These are phyloP conservation scores for Phenganax marumi DNA, from an alignment of 92 coral and sea anemone species.

Conservation along the genomic window DNA sequence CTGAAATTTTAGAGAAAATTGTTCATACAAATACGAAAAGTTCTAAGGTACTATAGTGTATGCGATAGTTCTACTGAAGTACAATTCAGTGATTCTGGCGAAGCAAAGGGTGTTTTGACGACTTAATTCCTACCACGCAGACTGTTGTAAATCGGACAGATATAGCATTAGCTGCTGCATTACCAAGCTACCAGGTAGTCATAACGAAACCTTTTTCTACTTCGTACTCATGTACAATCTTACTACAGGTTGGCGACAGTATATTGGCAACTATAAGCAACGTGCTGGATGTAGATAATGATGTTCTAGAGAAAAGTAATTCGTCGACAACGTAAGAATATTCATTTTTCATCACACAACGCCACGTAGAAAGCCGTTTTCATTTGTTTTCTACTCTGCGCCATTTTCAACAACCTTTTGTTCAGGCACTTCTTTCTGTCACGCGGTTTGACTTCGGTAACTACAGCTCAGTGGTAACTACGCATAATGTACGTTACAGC, in stretches of 20 bases:
- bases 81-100: neutral
- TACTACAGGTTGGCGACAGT: constrained; percentile 76
- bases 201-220: no score
- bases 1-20: constrained; percentile 75
- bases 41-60: constrained; percentile 10
- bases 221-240: neutral
- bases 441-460: no score
- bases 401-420: neutral
- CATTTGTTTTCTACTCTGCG: neutral
- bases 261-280: constrained; percentile 82
- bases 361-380: neutral
- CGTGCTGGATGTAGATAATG: constrained; percentile 75
- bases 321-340: constrained; percentile 73
- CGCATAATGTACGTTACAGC: no score
- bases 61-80: neutral
- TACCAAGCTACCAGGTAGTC: no score
- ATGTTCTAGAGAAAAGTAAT: constrained; percentile 71
- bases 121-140: neutral
- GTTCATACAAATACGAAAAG: constrained; percentile 70
- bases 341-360: no score
- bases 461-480: no score
- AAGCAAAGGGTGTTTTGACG: neutral
- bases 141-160: no score
- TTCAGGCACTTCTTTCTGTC: no score
- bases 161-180: no score